Evolutionary conservation across 2,888 invertebrate genomes (phyloP), one percentile per base, ranked within the genome.

Genomic region (Campaea margaritaria): DNA sequence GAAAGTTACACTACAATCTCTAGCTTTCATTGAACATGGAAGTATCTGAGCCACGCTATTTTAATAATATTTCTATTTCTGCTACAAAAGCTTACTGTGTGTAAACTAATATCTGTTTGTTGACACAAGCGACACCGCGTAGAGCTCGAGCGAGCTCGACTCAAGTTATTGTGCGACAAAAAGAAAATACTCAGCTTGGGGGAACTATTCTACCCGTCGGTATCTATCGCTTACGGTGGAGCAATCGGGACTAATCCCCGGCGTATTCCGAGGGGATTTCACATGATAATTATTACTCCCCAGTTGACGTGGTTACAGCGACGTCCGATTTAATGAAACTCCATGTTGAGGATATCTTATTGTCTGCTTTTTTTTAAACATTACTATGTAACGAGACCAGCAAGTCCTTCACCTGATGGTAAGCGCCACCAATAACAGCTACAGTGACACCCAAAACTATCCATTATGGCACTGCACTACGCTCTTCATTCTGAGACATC

Each of bases 271-370:
- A 53, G 75, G 82, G 79, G 72, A 69, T 79, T 72, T 73, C 76
- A 75, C 75, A 72, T 75, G 75, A 78, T 76, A 77, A 83, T 81
- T 78, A 81, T 82, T 79, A 81, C 72, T 71, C 71, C 70, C 65
- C 56, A 62, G 60, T 51, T 67, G 58, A 65, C 56, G 57, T 45
- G 44, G 54, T 49, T 55, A 57, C 58, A 34, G 38, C 38, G 51
- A 39, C 21, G 43, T 61, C 56, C 43, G 55, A 55, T 55, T 44
- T 39, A 28, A 42, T 13, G 44, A 44, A 5, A 47, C n/a, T 47
- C 16, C n/a, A 15, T 42, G n/a, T 27, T 34, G 34, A 12, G 10
- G 5, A 16, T 15, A 16, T 14, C 15, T 34, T 31, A 27, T 21
- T 36, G n/a, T 11, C 5, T 21, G 5, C 5, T 21, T 3, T 21